These are phyloP conservation scores for Rallus crepitans DNA, from an alignment of 2,797 vertebrate genomes.

Conservation along the genomic window DNA sequence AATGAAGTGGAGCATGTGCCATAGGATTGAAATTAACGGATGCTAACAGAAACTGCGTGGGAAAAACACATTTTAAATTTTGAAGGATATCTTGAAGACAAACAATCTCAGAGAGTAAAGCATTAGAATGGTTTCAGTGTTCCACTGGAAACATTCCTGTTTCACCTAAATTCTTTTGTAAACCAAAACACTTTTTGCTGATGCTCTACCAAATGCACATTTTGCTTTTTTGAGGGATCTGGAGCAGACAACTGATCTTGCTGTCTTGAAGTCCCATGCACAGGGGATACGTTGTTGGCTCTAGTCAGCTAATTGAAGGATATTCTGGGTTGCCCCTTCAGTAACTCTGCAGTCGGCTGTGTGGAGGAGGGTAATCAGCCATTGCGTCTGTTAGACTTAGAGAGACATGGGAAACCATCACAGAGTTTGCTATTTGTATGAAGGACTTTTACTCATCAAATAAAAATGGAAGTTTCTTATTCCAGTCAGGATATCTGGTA, in stretches of 20 bases:
- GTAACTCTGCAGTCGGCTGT: not conserved
- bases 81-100: not conserved
- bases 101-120: not conserved
- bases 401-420: slow-evolving; percentile 7
- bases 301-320: not conserved
- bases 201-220: not conserved
- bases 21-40: not conserved
- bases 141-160: not conserved
- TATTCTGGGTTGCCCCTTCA: not conserved
- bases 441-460: not conserved
- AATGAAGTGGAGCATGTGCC: not conserved
- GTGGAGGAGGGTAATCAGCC: not conserved
- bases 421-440: not conserved
- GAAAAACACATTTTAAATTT: not conserved
- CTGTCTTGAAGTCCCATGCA: not conserved
- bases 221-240: not conserved
- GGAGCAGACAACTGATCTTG: not conserved
- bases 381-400: not conserved
- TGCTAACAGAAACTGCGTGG: not conserved
- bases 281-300: not conserved
- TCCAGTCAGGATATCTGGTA: not conserved
- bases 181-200: not conserved
- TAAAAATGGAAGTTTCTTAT: not conserved
- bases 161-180: slow-evolving; percentile 6
- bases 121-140: not conserved